Base-by-base conservation (phyloP, 2,888 invertebrate genomes). In the Athrips mouffetella region DNA sequence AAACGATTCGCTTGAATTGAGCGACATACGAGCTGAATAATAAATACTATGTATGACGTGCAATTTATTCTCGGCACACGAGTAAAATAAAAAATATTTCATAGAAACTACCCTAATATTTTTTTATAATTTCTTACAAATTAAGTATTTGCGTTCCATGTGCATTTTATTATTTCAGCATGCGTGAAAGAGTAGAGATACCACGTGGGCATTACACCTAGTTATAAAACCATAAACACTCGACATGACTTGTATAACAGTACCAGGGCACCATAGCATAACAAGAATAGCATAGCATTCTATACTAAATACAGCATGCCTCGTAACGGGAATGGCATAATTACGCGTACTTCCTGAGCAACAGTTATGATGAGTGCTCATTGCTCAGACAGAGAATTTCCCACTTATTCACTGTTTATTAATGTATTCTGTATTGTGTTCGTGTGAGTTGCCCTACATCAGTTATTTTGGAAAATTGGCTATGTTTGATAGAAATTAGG, bases 271-370 rank as follows among this genome's bases (percentile, higher is more conserved):
- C 16, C 33, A 35, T 35, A 35, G 20, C 16, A 37, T 25, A 6
- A n/a, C 25, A 41, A 25, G 27, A 41, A 41, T 41, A 41, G 27
- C n/a, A 27, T 23, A 13, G 21, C 23, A 15, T 27, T 41, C 44
- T 21, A 23, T 45, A 33, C 35, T 45, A 35, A 45, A 45, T 15
- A 45, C 33, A 35, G 35, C 30, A 30, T 35, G 18, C 20, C 27
- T 16, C 25, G 60, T 80, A 82, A 82, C 83, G 80, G 84, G 66
- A 75, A 59, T 62, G 60, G 62, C 70, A 67, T 76, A 76, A 79
- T 81, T 75, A 52, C 42, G 52, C 42, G 59, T 73, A 68, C 70
- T 82, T 80, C 80, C 81, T 79, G 72, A 63, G 59, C 60, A 68
- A 78, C 81, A 76, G 81, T 79, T 81, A 80, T 69, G 65, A 65